Base-by-base conservation (phyloP, 1,140 invertebrate species). In the Polypedilum pembai region DNA sequence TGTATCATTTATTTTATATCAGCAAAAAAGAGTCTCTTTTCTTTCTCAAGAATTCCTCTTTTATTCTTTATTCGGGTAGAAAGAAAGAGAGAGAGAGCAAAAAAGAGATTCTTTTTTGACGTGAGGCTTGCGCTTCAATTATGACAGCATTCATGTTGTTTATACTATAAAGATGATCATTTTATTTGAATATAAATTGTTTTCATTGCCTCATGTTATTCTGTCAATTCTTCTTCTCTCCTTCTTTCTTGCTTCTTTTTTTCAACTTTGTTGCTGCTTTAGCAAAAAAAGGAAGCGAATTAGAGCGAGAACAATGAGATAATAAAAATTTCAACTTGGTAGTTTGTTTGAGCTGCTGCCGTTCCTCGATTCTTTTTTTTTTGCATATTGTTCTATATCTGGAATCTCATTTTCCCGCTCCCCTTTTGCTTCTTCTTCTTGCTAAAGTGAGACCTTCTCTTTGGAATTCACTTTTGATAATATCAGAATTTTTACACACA, bases 111-210 rank as follows among this genome's bases (percentile, higher is more conserved):
- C 45, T n/a, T 56, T 56, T 56, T 56, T 56, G 45, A 56, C 45
- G 45, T 56, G 45, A 56, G 45, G 45, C 45, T 56, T 56, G 45
- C 45, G 45, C 45, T 56, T 56, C 45, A n/a, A 56, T 33, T 56
- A 56, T 56, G 45, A 56, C 45, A 56, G 45, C 45, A 56, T n/a
- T n/a, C 45, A 56, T 56, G 45, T 12, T 56, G 45, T 56, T 56
- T 56, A 33, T 33, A n/a, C 45, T 56, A 56, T 56, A 56, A 56
- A 56, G 45, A 56, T 56, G 45, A 56, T 56, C 45, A n/a, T 56
- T 56, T n/a, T 56, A 56, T 56, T 56, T 56, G 45, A 56, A 56
- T 56, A 56, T 56, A 56, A 56, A 56, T 56, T 56, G 45, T 56
- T 33, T 33, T 56, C 45, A 56, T 56, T 56, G 45, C 45, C 45